Evolutionary conservation across 1,140 invertebrate species (phyloP).

Genomic region (Brachionus plicatilis): DNA sequence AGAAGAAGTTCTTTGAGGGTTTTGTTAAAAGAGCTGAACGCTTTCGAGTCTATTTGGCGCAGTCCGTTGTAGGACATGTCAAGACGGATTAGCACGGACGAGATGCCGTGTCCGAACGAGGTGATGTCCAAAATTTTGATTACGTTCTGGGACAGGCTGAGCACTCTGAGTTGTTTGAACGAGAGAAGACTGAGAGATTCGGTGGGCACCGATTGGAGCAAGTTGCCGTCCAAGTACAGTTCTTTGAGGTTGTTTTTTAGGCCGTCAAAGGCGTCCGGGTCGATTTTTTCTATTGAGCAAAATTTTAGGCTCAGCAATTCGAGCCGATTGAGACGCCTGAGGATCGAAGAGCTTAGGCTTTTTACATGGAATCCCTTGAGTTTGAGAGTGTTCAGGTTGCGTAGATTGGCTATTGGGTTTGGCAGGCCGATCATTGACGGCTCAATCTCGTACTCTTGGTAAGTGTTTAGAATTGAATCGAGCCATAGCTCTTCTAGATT

Average conservation of each 20-base stretch:
- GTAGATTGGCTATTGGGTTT: constrained; percentile 18
- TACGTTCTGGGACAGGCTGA: constrained; percentile 1
- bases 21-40: neutral
- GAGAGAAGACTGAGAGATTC: neutral
- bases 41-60: neutral
- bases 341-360: neutral
- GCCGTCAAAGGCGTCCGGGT: neutral
- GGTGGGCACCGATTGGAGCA: neutral
- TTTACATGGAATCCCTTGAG: neutral
- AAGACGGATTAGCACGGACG: neutral
- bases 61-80: constrained; percentile 38
- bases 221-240: constrained; percentile 29
- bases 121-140: neutral
- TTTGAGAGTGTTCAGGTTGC: constrained; percentile 17
- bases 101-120: neutral
- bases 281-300: constrained; percentile 2
- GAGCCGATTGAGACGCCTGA: neutral
- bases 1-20: neutral
- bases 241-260: constrained; percentile 22
- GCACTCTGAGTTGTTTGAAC: neutral
- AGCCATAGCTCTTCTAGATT: constrained; percentile 30
- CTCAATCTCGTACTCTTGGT: neutral
- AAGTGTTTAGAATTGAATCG: neutral
- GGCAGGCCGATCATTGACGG: neutral
- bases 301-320: constrained; percentile 25